Base-by-base conservation (phyloP, 2,888 invertebrate species). In the Agriotes lineatus region DNA sequence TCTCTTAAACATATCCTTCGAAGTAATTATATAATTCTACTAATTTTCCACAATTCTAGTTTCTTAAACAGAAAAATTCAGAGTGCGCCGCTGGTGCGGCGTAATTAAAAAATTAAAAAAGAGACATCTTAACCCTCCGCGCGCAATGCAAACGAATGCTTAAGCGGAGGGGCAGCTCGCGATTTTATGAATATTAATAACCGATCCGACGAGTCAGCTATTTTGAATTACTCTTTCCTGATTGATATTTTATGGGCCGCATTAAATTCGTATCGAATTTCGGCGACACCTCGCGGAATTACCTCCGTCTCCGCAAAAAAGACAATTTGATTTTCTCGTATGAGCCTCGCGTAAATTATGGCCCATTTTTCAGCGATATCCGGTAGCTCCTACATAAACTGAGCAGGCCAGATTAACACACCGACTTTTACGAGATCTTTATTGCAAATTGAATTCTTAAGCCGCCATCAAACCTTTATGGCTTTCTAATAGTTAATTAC, bases 381-480 rank as follows among this genome's bases (percentile, higher is more conserved):
- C 67, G 54, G 70, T 70, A 70, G 70, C 63, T 63, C 44, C 25
- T 57, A 69, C 59, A 62, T 62, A 62, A 67, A 67, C 54, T 18
- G 54, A 64, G 18, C 64, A 58, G 35, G 35, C 48, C 39, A 39
- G 62, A 70, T 70, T 70, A 67, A 67, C 67, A 67, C 63, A 37
- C 66, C 39, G 70, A 67, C 69, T 69, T 71, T 71, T 71, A 71
- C 59, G 71, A 68, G 61, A 69, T 69, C 71, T 71, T 71, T 69
- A 71, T 71, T 71, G 71, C 69, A 71, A 71, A 71, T 71, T 71
- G 71, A 71, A 71, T 71, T 71, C 54, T 69, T 66, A 48, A 61
- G 52, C 56, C 42, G 45, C 67, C 62, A 65, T 62, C 58, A 60
- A 66, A 62, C 37, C 22, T 68, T 68, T 71, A 62, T 45, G 37